A percentile compares a stretch with the other conserved stretches of the same genome.
Evolutionary conservation across 2,797 vertebrate genomes (phyloP).

Genomic region (Mycteria americana): DNA sequence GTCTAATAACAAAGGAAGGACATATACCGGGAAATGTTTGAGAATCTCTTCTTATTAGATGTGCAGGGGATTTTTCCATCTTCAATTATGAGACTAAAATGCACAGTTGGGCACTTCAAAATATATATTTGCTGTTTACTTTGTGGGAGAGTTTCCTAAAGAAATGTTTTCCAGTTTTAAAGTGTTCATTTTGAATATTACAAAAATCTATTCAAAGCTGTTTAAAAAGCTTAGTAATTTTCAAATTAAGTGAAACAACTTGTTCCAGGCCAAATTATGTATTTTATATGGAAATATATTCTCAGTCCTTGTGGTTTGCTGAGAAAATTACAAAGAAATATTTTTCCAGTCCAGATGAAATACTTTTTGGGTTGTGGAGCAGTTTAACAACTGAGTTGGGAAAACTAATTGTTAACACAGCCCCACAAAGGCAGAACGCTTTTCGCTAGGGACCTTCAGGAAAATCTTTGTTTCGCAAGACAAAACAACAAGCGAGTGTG

Average conservation of each 20-base stretch:
- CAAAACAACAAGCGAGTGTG: fast-evolving
- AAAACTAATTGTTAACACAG: neutral
- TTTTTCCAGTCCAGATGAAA: neutral
- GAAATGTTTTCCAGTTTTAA: neutral
- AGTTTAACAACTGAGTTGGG: neutral
- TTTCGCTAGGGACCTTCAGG: neutral
- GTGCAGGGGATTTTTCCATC: neutral
- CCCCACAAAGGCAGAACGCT: neutral
- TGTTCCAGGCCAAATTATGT: neutral
- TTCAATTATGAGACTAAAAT: neutral
- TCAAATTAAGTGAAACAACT: neutral
- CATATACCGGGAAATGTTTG: neutral
- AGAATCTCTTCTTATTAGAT: neutral
- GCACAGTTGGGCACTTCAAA: neutral
- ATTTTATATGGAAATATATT: neutral
- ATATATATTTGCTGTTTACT: neutral
- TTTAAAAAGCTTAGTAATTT: neutral
- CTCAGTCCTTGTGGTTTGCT: neutral
- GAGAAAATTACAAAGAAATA: neutral
- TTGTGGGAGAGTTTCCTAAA: neutral
- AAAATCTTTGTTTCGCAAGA: neutral
- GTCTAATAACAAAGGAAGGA: neutral
- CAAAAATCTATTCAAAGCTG: neutral
- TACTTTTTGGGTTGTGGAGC: neutral
- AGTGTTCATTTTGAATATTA: neutral